Percentiles rank a stretch among this genome's conserved stretches.
Evolutionary conservation across 2,113 vertebrate species (phyloP).

Genomic region (Parotia lawesii): DNA sequence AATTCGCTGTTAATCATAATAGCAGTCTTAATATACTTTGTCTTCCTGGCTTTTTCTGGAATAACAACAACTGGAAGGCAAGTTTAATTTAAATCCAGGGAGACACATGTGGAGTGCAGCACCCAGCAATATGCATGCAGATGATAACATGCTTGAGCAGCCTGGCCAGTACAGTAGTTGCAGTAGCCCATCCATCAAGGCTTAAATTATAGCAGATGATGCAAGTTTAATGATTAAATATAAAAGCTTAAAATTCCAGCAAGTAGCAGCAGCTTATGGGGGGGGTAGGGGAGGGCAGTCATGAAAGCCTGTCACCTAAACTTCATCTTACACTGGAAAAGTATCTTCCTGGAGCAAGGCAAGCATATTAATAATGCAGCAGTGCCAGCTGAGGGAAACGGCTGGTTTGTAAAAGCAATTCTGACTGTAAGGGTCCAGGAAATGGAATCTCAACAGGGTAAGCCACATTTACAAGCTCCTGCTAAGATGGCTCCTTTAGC

Average conservation of each 20-base stretch:
- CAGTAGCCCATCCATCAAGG: neutral
- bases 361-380: neutral
- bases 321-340: neutral
- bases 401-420: slow-evolving; percentile 41
- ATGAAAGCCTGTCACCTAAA: slow-evolving; percentile 23
- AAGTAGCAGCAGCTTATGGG: neutral
- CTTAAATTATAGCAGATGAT: neutral
- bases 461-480: slow-evolving; percentile 26
- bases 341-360: neutral
- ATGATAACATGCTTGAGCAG: neutral
- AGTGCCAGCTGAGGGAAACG: neutral
- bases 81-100: neutral
- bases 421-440: slow-evolving; percentile 8
- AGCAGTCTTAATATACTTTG: neutral
- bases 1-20: neutral
- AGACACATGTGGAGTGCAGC: neutral
- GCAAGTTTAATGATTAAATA: slow-evolving; percentile 20
- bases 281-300: neutral
- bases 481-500: slow-evolving; percentile 6
- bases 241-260: neutral
- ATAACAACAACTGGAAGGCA: neutral
- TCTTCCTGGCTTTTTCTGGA: neutral
- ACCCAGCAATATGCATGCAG: neutral
- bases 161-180: neutral
- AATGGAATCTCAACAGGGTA: slow-evolving; percentile 45